Base-by-base conservation (phyloP, 2,888 invertebrate species). In the Teinopalpus imperialis region DNA sequence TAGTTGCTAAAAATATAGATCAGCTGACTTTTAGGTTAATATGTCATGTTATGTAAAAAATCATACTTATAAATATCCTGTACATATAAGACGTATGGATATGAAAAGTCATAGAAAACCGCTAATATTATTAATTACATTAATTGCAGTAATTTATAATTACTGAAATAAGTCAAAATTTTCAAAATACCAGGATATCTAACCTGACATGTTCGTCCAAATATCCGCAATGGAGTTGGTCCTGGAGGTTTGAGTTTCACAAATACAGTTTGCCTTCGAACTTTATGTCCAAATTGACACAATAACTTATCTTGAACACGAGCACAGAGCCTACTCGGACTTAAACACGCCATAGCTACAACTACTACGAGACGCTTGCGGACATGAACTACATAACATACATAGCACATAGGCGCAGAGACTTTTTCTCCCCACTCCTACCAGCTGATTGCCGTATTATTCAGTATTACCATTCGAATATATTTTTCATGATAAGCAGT, bases 301-400 rank as follows among this genome's bases (percentile, higher is more conserved):
- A 94, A 88, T 81, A 90, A 90, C 92, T 94, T 94, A 90, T 94
- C 93, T 79, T 91, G 91, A 81, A 93, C 93, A 90, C 94, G 93
- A 90, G 92, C 93, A 93, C 94, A 94, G 87, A 94, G 91, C 91
- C 94, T 92, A 91, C 93, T 92, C 90, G 94, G 92, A 90, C 93
- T 93, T 91, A 93, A 91, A 92, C 93, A 93, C 92, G 94, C 94
- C 94, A 94, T 94, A 91, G 92, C 91, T 90, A 91, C 91, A 91
- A 93, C 92, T 91, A 91, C 91, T 92, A 90, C 92, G 91, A 91
- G 85, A 81, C 83, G 86, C 85, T 88, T 77, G 81, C 81, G 77
- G 75, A 89, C 82, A 82, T 86, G 80, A 79, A 88, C 88, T 88
- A 83, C 87, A 77, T 82, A 77, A 74, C 76, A 70, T 61, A 74